Evolutionary conservation across 1,140 invertebrate genomes (phyloP).

Genomic region (Lordiphosa stackelbergi): DNA sequence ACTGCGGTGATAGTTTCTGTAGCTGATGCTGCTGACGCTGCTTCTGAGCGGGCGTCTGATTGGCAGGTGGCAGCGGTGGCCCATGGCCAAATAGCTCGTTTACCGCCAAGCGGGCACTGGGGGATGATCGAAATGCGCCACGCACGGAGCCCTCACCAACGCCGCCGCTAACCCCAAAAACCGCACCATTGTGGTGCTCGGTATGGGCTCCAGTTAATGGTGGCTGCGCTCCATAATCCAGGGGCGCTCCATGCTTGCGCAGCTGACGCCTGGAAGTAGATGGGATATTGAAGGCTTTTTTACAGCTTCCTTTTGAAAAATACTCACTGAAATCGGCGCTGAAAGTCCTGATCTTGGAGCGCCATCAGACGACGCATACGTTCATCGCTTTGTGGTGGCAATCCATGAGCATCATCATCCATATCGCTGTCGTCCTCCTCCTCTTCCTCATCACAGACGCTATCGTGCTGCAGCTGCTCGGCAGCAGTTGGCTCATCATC

Average conservation of each 20-base stretch:
- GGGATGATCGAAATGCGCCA: conserved; percentile 58
- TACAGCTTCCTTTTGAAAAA: no score
- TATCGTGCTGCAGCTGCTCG: conserved; percentile 60
- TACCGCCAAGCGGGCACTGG: conserved; percentile 67
- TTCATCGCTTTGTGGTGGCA: conserved; percentile 73
- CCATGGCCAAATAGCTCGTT: conserved; percentile 69
- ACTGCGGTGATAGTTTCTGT: conserved; percentile 74
- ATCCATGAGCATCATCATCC: conserved; percentile 59
- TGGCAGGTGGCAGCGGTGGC: conserved; percentile 71
- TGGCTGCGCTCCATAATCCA: conserved; percentile 54
- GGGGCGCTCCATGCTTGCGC: conserved; percentile 59
- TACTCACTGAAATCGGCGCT: conserved; percentile 75
- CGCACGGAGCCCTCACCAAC: conserved; percentile 74
- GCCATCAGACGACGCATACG: conserved; percentile 72
- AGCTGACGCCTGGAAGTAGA: conserved; percentile 53
- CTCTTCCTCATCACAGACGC: conserved; percentile 67
- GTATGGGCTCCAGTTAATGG: conserved; percentile 22
- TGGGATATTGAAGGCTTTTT: background rate
- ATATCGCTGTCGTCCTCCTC: conserved; percentile 68
- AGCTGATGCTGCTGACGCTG: conserved; percentile 59
- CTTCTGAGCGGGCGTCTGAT: conserved; percentile 70
- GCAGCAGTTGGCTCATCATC: conserved; percentile 53
- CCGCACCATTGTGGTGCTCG: conserved; percentile 60
- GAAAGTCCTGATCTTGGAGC: conserved; percentile 78
- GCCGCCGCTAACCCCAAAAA: conserved; percentile 77